Evolutionary conservation across 23 tunicate genomes (phyloP).

Genomic region (Trididemnum miniatum): DNA sequence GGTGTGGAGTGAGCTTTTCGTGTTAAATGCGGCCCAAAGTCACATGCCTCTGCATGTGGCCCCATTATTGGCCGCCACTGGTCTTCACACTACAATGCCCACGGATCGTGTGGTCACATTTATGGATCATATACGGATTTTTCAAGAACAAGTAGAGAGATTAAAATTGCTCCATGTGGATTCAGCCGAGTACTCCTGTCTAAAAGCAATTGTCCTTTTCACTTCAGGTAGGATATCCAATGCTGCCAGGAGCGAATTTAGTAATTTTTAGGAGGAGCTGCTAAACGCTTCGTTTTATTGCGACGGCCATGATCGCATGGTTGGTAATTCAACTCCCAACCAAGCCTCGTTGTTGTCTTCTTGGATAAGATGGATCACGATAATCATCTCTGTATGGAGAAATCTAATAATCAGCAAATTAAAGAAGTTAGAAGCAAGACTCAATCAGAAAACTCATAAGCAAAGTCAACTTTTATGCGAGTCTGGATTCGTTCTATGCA

Average conservation of each 20-base stretch:
- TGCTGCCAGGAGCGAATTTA: not conserved
- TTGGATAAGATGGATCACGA: too few species aligned
- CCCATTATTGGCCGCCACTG: conserved; percentile 96
- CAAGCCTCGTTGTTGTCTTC: too few species aligned
- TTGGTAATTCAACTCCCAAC: too few species aligned
- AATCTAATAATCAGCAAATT: too few species aligned
- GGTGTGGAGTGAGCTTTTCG: conserved; percentile 99
- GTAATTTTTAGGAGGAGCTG: too few species aligned
- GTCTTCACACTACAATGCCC: conserved; percentile 75
- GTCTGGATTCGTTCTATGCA: too few species aligned
- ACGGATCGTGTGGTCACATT: conserved; percentile 91
- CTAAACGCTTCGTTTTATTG: too few species aligned
- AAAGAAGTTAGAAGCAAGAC: too few species aligned
- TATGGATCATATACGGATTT: conserved; percentile 97
- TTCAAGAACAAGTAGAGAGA: conserved; percentile 98
- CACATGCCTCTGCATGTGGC: conserved; percentile 99
- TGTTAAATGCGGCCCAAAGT: conserved; percentile 97
- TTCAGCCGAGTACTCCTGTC: conserved; percentile 98
- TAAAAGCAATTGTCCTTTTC: conserved; percentile 97
- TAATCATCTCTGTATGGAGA: too few species aligned
- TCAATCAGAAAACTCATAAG: too few species aligned
- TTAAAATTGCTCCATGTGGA: conserved; percentile 93
- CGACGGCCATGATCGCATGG: too few species aligned
- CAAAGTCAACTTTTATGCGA: too few species aligned
- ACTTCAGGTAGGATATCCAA: conserved; percentile 70